A percentile compares a stretch with the other conserved stretches of the same genome.
phyloP scores from a whole-genome alignment of 2,113 vertebrate species.

The Rhinolophus sinicus region DNA sequence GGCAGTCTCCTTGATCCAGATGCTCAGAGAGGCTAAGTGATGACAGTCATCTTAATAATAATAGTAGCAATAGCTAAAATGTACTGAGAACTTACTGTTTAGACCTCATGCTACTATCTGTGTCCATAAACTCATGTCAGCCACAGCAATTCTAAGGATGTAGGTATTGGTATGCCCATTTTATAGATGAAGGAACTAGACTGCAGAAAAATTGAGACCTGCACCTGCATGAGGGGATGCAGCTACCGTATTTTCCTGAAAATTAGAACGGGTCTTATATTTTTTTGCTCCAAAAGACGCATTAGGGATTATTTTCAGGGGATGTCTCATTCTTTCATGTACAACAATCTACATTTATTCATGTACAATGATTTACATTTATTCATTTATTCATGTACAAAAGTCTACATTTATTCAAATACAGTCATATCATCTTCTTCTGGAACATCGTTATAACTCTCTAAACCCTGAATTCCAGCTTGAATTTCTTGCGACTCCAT shows the following conservation, averaged over 20 bases:
- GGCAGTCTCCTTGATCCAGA: background rate
- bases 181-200: background rate
- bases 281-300: too few relatives aligned
- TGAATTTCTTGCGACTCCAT: too few relatives aligned
- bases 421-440: too few relatives aligned
- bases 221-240: background rate
- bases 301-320: too few relatives aligned
- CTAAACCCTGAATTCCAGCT: too few relatives aligned
- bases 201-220: background rate
- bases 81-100: background rate
- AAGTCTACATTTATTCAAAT: too few relatives aligned
- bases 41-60: background rate
- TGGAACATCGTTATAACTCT: too few relatives aligned
- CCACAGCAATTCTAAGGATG: background rate
- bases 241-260: background rate
- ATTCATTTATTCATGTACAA: too few relatives aligned
- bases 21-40: background rate
- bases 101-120: background rate
- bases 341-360: too few relatives aligned
- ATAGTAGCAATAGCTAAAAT: background rate
- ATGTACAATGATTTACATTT: too few relatives aligned
- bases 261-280: too few relatives aligned
- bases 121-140: background rate
- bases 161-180: background rate
- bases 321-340: too few relatives aligned